Evolutionary conservation across 2,888 invertebrate species (phyloP), one percentile per base, ranked within the genome.

Genomic region (Cotesia congregata): DNA sequence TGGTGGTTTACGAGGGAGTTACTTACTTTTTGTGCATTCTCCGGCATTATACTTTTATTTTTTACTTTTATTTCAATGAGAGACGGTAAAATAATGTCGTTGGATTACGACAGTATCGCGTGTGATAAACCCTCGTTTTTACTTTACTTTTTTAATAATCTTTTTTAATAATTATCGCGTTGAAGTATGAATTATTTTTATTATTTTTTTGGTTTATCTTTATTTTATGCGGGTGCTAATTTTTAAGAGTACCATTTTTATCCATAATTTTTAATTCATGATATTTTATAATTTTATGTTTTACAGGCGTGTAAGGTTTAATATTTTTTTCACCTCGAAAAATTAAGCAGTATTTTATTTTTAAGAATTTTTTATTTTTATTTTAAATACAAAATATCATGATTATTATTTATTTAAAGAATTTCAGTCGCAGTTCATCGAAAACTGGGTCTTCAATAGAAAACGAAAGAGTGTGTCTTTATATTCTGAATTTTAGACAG

Each of bases 71-170:
- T 15, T 30, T 1, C 40, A n/a, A 41, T 70, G 50, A 15, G n/a
- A 50, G 15, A 70, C 70, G 20, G 12, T 70, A 59, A 68, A 68
- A 41, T 64, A 75, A 69, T 75, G 75, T 75, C 71, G 65, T 60
- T 67, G 50, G 17, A 12, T 71, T 71, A 71, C 70, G 71, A 71
- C 75, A 67, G 39, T 65, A 40, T 74, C 65, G 75, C 75, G 75
- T 75, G 75, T 59, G 64, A 62, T 62, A 17, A 30, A 39, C 15
- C 15, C 40, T 17, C 17, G 9, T 64, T 59, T 65, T 65, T 41
- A 41, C 20, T n/a, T 9, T 68, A 7, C 41, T 68, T 68, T 41
- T 15, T 20, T 68, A 12, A 41, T 62, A 59, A 65, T 70, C 64
- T n/a, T n/a, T n/a, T n/a, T n/a, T n/a, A 50, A 60, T 40, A 74